Evolutionary conservation across 64 coral and sea anemone species (phyloP), one percentile per base, ranked within the genome.

Genomic region (Astreopora myriophthalma): DNA sequence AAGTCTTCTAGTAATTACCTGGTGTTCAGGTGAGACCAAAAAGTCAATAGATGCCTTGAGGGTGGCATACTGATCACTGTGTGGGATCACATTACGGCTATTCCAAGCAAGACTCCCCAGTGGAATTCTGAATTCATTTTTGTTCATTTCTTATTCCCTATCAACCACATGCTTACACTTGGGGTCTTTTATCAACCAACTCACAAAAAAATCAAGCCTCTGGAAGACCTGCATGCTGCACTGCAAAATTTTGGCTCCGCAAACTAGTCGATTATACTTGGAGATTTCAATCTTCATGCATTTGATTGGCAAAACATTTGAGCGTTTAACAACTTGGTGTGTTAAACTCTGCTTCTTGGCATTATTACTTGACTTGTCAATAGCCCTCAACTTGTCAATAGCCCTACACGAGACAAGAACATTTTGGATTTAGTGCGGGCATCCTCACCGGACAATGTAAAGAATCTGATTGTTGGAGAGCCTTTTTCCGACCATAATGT

Each of bases 351-450:
- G 1, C 25, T 87, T 8, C 31, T 62, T 0, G 80, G 76, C 19
- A 76, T 86, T 27, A 78, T 24, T 92, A 86, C n/a, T 38, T 92
- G 31, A 85, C 66, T 2, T 17, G 80, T 71, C 27, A 33, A 69
- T n/a, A 20, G 67, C 52, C 93, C 93, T 48, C 92, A 94, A 35
- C 19, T 86, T 17, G 80, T 71, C 27, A 33, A 69, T n/a, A 20
- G 67, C 52, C 93, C 93, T 48, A 86, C 93, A 6, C 80, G 92
- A 31, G n/a, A n/a, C n/a, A n/a, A n/a, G n/a, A n/a, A n/a, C n/a
- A n/a, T n/a, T n/a, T n/a, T n/a, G n/a, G n/a, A n/a, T n/a, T n/a
- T n/a, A n/a, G n/a, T n/a, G n/a, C n/a, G n/a, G n/a, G n/a, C n/a
- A n/a, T n/a, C n/a, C n/a, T n/a, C n/a, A 23, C 27, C n/a, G 6